Base-by-base conservation (phyloP, 2,888 invertebrate genomes). In the Chalcis sispes region DNA sequence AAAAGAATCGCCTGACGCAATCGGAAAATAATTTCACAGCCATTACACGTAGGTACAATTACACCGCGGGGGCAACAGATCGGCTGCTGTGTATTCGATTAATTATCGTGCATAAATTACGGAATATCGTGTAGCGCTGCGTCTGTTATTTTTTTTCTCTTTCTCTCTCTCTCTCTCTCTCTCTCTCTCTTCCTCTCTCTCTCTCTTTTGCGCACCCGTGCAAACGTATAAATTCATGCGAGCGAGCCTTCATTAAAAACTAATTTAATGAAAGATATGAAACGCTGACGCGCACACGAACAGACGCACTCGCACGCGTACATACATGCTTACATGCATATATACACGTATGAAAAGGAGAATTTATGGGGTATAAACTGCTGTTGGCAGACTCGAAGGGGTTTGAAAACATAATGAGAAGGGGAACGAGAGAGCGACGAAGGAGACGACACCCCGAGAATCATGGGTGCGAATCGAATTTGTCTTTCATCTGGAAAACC, bases 401-500 rank as follows among this genome's bases (percentile, higher is more conserved):
- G 72, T 58, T 72, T 64, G 76, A 72, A 67, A 76, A 62, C 42
- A 56, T 76, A 72, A 67, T 69, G 73, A 73, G 64, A 73, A 61
- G 64, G 58, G 25, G 32, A 1, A 23, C 7, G 48, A 48, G 56
- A n/a, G 50, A 18, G 29, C 29, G 46, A 8, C 1, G 69, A 48
- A 52, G 18, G 46, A 7, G 36, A 10, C 40, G 2, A 54, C 23
- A 5, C 32, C 52, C 67, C 32, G 10, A 25, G 59, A 62, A 69
- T 69, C 73, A 64, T 54, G 70, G 65, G 70, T 66, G 75, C 76
- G 74, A 71, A 77, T 77, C 77, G 74, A 74, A 74, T 77, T 77
- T 74, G 74, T 74, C 74, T 74, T 74, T 74, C 77, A 77, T 77
- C 77, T 74, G 74, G 66, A 72, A 74, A 77, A 77, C 58, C 65